These are phyloP conservation scores for Acrobasis suavella DNA, from an alignment of 2,888 invertebrate genomes.

Conservation along the genomic window DNA sequence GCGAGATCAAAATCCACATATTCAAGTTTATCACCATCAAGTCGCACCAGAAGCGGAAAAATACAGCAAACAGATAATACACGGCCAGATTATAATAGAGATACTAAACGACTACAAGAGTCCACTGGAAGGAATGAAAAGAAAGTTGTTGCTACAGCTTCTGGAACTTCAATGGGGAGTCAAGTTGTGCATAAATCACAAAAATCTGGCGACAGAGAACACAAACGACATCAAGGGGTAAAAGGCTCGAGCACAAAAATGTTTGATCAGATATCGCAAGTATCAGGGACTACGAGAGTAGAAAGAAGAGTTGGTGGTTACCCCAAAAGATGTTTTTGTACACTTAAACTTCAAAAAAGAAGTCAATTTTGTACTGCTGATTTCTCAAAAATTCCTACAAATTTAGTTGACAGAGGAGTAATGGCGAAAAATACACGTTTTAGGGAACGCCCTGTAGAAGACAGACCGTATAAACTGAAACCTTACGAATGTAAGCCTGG, in stretches of 20 bases:
- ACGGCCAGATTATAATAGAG: neutral
- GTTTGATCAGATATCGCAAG: slow-evolving; percentile 29
- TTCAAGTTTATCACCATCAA: neutral
- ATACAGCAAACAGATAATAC: neutral
- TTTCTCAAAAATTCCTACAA: slow-evolving; percentile 2
- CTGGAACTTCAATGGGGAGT: slow-evolving; percentile 24
- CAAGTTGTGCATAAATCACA: slow-evolving; percentile 32
- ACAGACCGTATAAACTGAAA: slow-evolving; percentile 21
- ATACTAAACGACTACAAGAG: too few species aligned
- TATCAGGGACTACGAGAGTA: slow-evolving; percentile 19
- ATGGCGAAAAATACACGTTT: slow-evolving; percentile 17
- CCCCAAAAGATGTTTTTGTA: slow-evolving; percentile 46
- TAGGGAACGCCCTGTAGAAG: neutral
- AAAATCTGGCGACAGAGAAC: slow-evolving; percentile 17
- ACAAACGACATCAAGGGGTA: slow-evolving; percentile 4
- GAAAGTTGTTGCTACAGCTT: neutral
- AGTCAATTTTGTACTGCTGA: slow-evolving; percentile 22
- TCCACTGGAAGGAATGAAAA: too few species aligned
- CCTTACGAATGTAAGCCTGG: slow-evolving; percentile 36
- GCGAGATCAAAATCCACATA: neutral
- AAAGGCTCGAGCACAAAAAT: slow-evolving; percentile 3
- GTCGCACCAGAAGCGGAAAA: neutral
- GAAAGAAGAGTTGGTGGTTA: slow-evolving; percentile 26
- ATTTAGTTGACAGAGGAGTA: slow-evolving; percentile 16
- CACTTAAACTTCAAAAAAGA: slow-evolving; percentile 40